Percentiles rank a stretch among this genome's conserved stretches.
These are phyloP conservation scores for Neoascia interrupta DNA, from an alignment of 2,888 invertebrate genomes.

Conservation along the genomic window DNA sequence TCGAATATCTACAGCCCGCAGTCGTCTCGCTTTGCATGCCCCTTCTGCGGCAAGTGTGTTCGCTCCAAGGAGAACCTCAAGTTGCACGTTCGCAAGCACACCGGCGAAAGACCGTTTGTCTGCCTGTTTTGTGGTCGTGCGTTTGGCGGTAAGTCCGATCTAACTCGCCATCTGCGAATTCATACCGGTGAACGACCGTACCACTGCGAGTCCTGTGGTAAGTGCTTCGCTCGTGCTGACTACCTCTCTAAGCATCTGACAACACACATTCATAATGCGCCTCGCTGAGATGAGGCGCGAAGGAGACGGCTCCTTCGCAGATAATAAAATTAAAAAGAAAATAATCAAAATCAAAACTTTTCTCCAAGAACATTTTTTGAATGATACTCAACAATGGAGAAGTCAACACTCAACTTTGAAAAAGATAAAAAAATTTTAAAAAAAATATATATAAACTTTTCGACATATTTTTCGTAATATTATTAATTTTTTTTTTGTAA, in stretches of 20 bases:
- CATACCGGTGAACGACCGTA: constrained; percentile 94
- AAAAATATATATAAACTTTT: constrained; percentile 6
- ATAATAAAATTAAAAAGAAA: constrained; percentile 73
- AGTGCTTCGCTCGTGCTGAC: constrained; percentile 94
- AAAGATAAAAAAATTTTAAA: background rate
- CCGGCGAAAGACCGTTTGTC: constrained; percentile 93
- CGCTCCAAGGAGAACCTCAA: constrained; percentile 93
- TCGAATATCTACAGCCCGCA: constrained; percentile 73
- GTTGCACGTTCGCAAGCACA: constrained; percentile 92
- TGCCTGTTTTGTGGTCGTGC: constrained; percentile 93
- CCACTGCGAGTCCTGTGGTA: constrained; percentile 95
- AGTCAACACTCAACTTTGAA: constrained; percentile 12
- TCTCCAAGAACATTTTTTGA: constrained; percentile 13
- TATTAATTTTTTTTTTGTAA: constrained; percentile 14
- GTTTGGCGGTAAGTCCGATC: constrained; percentile 92
- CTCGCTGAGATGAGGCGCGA: constrained; percentile 81
- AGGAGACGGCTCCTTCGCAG: constrained; percentile 80
- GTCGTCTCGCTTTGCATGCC: constrained; percentile 88
- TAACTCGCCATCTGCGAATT: constrained; percentile 91
- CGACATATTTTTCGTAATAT: constrained; percentile 2
- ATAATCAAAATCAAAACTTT: constrained; percentile 10
- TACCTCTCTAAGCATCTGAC: constrained; percentile 95
- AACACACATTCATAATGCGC: constrained; percentile 91
- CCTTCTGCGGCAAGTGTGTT: constrained; percentile 94
- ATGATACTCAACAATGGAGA: too few relatives aligned